Evolutionary conservation across 2,113 vertebrate genomes (phyloP).

Genomic region (Micronycteris hirsuta): DNA sequence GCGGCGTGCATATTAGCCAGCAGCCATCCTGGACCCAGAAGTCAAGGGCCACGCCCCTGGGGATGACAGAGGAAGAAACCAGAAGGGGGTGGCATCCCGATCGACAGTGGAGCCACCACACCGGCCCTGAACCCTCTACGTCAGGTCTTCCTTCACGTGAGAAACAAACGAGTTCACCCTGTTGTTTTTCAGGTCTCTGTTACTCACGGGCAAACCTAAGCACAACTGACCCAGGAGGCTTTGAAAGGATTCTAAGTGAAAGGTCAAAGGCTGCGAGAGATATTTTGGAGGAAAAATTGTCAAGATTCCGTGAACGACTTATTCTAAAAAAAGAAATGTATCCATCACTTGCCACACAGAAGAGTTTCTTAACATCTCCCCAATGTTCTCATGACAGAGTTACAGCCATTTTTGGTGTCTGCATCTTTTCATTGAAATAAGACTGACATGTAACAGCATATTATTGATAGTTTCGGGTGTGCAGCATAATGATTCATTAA

Average conservation of each 20-base stretch:
- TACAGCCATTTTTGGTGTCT: background rate
- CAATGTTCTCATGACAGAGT: background rate
- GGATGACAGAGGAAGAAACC: background rate
- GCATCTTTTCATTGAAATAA: background rate
- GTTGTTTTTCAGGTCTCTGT: background rate
- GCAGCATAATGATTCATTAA: background rate
- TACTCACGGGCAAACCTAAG: background rate
- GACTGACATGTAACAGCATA: background rate
- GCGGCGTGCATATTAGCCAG: background rate
- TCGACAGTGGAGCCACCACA: background rate
- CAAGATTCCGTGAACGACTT: background rate
- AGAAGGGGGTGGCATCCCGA: background rate
- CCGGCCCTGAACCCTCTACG: background rate
- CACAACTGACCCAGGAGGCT: background rate
- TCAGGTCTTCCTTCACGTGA: background rate
- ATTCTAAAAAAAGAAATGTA: conserved; percentile 7
- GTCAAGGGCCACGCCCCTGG: background rate
- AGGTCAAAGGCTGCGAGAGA: background rate
- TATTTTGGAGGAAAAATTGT: background rate
- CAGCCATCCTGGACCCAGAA: background rate
- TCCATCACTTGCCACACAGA: background rate
- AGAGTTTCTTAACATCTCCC: background rate
- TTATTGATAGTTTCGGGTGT: background rate
- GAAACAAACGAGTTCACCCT: background rate
- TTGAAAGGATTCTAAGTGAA: background rate